Percentiles rank a stretch among this genome's conserved stretches.
Conservation (phyloP, 2,797 vertebrate genomes). For the Paguma larvata region DNA sequence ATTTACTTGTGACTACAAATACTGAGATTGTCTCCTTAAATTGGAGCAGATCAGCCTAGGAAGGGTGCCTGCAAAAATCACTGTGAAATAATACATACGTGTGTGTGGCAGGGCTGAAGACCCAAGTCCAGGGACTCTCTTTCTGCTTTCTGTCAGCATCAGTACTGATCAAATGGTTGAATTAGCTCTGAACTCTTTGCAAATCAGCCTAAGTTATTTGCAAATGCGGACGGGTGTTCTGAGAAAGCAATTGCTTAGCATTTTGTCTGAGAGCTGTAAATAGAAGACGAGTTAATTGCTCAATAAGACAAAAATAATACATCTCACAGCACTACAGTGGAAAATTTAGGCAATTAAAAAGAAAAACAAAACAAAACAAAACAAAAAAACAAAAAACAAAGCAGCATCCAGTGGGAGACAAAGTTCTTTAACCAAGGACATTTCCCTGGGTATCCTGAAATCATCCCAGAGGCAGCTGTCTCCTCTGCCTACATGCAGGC, state of each 20-base stretch:
- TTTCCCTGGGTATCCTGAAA: background rate
- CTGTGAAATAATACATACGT: background rate
- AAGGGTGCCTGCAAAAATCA: background rate
- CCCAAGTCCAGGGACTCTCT: background rate
- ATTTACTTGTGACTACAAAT: background rate
- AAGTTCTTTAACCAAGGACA: background rate
- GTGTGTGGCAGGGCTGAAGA: background rate
- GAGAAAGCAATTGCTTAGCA: slow-evolving; percentile 44
- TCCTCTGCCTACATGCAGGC: background rate
- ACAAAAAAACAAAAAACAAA: background rate
- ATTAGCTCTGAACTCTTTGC: background rate
- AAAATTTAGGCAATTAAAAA: background rate
- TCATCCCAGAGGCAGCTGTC: background rate
- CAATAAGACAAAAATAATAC: slow-evolving; percentile 42
- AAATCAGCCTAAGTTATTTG: slow-evolving; percentile 47
- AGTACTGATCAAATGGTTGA: background rate
- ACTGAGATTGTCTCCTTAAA: background rate
- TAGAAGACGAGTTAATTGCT: slow-evolving; percentile 60
- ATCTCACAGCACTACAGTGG: background rate
- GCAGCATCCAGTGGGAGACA: background rate
- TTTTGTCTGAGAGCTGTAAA: slow-evolving; percentile 56
- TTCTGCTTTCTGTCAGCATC: background rate
- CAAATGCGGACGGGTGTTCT: slow-evolving; percentile 6
- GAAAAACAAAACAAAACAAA: background rate
- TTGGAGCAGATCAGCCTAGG: background rate